Percentiles rank a stretch among this genome's conserved stretches.
Conservation (phyloP, 2,888 invertebrate species). For the Tupiocoris notatus region DNA sequence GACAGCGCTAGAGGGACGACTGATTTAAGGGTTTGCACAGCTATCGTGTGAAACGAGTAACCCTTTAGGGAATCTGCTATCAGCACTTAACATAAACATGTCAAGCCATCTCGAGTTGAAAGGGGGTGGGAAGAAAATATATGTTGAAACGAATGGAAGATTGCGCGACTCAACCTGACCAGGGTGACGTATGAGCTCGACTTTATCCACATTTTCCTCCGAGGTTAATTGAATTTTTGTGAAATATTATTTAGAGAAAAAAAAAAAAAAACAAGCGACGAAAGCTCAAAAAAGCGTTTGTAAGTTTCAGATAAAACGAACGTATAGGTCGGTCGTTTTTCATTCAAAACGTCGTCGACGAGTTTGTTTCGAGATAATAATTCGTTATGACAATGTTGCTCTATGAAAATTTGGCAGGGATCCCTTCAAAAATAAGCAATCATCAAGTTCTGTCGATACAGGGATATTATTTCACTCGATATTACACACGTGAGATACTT, state of each 20-base stretch:
- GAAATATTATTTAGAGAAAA: constrained; percentile 16
- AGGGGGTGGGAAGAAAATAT: constrained; percentile 14
- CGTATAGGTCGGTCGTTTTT: constrained; percentile 19
- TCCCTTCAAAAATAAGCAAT: too few relatives aligned
- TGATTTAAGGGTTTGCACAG: constrained; percentile 18
- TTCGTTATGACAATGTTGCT: too few relatives aligned
- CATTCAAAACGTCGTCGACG: too few relatives aligned
- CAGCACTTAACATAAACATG: constrained; percentile 40
- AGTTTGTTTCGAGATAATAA: too few relatives aligned
- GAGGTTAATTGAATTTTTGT: constrained; percentile 31
- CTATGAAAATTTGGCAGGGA: too few relatives aligned
- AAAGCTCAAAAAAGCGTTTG: constrained; percentile 1
- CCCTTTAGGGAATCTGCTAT: constrained; percentile 23
- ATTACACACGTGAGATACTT: too few relatives aligned
- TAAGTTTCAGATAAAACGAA: constrained; percentile 13
- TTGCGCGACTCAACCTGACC: constrained; percentile 20
- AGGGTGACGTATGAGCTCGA: constrained; percentile 21
- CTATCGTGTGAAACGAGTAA: constrained; percentile 11
- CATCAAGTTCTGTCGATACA: too few relatives aligned
- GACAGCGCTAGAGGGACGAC: too few relatives aligned
- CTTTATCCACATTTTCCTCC: constrained; percentile 15
- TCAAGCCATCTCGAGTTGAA: constrained; percentile 15
- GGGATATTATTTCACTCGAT: too few relatives aligned
- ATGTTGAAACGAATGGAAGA: constrained; percentile 31
- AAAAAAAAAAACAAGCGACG: not conserved